phyloP scores from a whole-genome alignment of 2,797 vertebrate species.

The Pseudochromis fuscus region DNA sequence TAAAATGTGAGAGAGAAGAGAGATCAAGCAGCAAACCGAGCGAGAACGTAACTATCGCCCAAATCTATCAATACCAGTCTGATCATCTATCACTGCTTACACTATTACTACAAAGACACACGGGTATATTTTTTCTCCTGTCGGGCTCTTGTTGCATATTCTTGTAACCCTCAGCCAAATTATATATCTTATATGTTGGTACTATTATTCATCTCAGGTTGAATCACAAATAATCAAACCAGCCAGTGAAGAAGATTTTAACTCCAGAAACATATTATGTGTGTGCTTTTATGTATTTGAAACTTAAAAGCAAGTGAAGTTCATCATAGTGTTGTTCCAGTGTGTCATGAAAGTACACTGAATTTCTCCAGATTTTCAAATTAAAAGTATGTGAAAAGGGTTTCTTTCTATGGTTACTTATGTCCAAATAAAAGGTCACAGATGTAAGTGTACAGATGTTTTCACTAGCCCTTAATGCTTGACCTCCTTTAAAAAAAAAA shows the following conservation, averaged over 20 bases:
- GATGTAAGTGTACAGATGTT: too few species aligned
- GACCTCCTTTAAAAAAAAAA: constrained; percentile 24
- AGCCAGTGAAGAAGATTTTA: neutral
- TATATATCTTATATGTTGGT: neutral
- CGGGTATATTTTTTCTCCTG: neutral
- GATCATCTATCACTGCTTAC: constrained; percentile 3
- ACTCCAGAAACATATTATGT: too few species aligned
- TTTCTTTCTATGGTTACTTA: constrained; percentile 9
- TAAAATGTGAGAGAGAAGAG: constrained; percentile 62
- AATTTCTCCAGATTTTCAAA: constrained; percentile 13
- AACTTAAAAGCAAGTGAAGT: constrained; percentile 3
- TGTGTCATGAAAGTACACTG: neutral
- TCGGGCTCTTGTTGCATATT: constrained; percentile 13
- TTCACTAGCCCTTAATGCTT: constrained; percentile 22
- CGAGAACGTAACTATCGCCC: constrained; percentile 41
- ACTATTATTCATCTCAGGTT: constrained; percentile 1
- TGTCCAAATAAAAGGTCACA: constrained; percentile 13
- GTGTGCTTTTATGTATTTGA: too few species aligned
- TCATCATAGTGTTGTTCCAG: too few species aligned
- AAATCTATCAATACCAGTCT: constrained; percentile 42
- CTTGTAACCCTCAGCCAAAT: constrained; percentile 6
- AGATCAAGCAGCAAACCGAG: constrained; percentile 63
- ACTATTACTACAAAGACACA: constrained; percentile 8
- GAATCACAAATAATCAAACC: constrained; percentile 27
- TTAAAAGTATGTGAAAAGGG: constrained; percentile 16